These are phyloP conservation scores for Doryteuthis pealeii DNA, from an alignment of 1,140 invertebrate genomes.

Conservation along the genomic window DNA sequence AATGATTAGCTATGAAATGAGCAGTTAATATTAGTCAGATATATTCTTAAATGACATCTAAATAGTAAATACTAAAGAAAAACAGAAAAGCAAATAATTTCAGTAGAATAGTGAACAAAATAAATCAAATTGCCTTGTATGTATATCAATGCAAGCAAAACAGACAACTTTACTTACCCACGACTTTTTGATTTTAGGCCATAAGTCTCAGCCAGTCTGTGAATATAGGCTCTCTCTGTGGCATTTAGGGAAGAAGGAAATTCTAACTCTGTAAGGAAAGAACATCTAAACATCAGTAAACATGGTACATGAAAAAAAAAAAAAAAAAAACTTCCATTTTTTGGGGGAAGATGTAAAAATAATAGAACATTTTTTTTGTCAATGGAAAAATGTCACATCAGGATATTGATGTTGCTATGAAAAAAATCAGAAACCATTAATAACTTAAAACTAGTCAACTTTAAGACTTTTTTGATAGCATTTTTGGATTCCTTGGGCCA, in stretches of 20 bases:
- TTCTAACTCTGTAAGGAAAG: constrained; percentile 60
- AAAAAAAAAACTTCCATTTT: too few species aligned
- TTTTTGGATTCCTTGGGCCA: too few species aligned
- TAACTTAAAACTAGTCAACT: too few species aligned
- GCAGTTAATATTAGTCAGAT: not conserved
- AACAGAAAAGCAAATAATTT: not conserved
- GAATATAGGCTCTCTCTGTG: constrained; percentile 77
- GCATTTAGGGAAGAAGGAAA: constrained; percentile 77
- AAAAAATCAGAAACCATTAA: too few species aligned
- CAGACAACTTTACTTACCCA: constrained; percentile 62
- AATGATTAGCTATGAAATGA: not conserved
- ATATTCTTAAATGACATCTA: too few species aligned
- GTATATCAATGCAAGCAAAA: not conserved
- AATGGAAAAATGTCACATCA: too few species aligned
- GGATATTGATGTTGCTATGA: too few species aligned
- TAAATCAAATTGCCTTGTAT: not conserved
- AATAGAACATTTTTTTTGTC: too few species aligned
- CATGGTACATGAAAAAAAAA: not conserved
- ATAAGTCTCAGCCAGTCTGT: constrained; percentile 66
- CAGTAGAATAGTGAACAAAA: not conserved
- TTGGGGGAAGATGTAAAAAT: not conserved
- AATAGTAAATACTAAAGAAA: not conserved
- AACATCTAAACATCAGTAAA: constrained; percentile 4
- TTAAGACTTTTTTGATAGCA: too few species aligned
- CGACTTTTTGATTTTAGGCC: constrained; percentile 75